Evolutionary conservation across 1,140 invertebrate species (phyloP).

Genomic region (Heliconius himera): DNA sequence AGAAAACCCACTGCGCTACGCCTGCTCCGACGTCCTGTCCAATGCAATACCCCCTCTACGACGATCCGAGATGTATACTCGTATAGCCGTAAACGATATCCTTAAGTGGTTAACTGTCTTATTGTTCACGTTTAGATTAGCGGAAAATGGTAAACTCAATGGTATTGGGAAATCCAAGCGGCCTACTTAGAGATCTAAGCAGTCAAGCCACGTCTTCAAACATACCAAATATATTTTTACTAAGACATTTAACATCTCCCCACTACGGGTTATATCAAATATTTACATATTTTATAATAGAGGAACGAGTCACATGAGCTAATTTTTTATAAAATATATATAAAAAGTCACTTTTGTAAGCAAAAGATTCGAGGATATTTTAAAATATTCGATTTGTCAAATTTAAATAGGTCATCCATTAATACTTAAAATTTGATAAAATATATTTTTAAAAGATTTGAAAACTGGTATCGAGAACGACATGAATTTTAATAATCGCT

Average conservation of each 20-base stretch:
- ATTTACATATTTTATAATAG: not conserved
- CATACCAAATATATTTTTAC: slow-evolving; percentile 18
- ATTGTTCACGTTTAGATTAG: slow-evolving; percentile 58
- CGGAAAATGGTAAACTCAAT: slow-evolving; percentile 49
- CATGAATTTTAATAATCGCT: slow-evolving; percentile 9
- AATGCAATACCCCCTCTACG: slow-evolving; percentile 54
- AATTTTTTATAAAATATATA: not conserved
- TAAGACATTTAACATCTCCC: slow-evolving; percentile 2
- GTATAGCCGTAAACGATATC: slow-evolving; percentile 40
- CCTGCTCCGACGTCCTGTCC: slow-evolving; percentile 62
- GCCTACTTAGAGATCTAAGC: slow-evolving; percentile 48
- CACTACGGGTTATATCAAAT: not conserved
- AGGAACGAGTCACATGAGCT: not conserved
- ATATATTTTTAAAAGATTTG: not conserved
- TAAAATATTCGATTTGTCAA: slow-evolving; percentile 8
- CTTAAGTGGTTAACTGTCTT: slow-evolving; percentile 64
- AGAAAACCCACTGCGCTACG: slow-evolving; percentile 76
- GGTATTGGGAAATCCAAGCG: slow-evolving; percentile 67
- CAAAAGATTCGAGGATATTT: not conserved
- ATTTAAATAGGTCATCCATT: slow-evolving; percentile 19
- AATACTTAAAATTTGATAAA: slow-evolving; percentile 8
- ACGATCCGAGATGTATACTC: slow-evolving; percentile 1
- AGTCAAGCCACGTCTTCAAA: slow-evolving; percentile 38
- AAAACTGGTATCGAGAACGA: slow-evolving; percentile 16
- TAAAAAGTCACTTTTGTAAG: not conserved